Conservation (phyloP, 2,888 invertebrate genomes). For the Hydraecia micacea region DNA sequence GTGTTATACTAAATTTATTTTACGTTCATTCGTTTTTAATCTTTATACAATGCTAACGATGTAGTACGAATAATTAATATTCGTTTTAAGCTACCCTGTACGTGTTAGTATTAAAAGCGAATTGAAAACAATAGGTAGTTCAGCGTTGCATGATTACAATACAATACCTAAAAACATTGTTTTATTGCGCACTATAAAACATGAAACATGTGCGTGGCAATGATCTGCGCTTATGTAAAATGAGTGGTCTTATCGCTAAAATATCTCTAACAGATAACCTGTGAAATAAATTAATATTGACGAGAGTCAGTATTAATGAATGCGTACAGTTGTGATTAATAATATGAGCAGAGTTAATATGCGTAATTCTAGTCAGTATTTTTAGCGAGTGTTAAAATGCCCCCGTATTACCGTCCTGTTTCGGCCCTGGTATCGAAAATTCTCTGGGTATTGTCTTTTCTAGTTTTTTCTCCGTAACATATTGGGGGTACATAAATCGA, state of each 20-base stretch:
- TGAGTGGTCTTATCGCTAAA: not conserved
- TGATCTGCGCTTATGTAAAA: not conserved
- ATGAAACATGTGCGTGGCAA: not conserved
- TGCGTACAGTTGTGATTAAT: not conserved
- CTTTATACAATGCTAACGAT: constrained; percentile 4
- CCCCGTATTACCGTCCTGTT: constrained; percentile 10
- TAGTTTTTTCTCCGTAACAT: constrained; percentile 72
- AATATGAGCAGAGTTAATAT: not conserved
- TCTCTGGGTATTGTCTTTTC: constrained; percentile 67
- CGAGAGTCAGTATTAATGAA: not conserved
- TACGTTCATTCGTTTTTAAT: not conserved
- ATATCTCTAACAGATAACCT: not conserved
- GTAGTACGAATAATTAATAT: not conserved
- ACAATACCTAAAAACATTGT: not conserved
- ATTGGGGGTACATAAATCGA: constrained; percentile 74
- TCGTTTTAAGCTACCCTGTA: constrained; percentile 12
- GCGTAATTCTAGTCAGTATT: no score
- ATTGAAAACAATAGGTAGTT: constrained; percentile 14
- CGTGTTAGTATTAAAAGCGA: constrained; percentile 3
- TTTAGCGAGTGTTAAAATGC: not conserved
- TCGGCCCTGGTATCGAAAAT: constrained; percentile 54
- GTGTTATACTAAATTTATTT: constrained; percentile 11
- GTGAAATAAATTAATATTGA: not conserved
- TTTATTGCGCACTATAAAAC: not conserved
- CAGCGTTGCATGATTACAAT: not conserved